Base-by-base conservation (phyloP, 2,888 invertebrate species). In the Parnassius apollo region DNA sequence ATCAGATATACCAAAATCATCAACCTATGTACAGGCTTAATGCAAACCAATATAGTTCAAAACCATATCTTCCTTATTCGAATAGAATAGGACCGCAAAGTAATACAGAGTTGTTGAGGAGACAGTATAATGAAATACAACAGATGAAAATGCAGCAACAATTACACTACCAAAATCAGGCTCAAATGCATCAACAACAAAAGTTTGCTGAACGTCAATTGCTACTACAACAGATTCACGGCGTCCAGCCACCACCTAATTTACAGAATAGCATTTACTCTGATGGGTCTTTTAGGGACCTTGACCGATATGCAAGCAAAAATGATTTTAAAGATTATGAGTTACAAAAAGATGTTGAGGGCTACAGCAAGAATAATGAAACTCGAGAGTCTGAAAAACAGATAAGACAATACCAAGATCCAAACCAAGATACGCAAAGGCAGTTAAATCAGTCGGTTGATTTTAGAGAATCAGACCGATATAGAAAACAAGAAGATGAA, bases 91-190 rank as follows among this genome's bases (percentile, higher is more conserved):
- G 91, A 69, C 83, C 90, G 35, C 89, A 91, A 65, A 94, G 94
- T 75, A 93, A 94, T 69, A 93, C 94, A 53, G 93, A 94, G 68
- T 70, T 94, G 68, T 78, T 94, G 70, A 87, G 93, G 69, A 88
- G 92, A 68, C 94, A 94, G 73, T 94, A 94, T 68, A 94, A 93
- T 71, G 94, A 94, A 78, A 84, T 94, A 69, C 94, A 94, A 73
- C 93, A 94, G 77, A 93, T 94, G 86, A 94, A 94, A 78, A 77
- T 94, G 69, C 93, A 94, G 70, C 93, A 93, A 49, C 94, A 94
- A 76, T 80, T 94, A 74, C 93, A 93, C 69, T 94, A 94, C 68
- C 94, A 94, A 69, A 94, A 92, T 70, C 94, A 94, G 74, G 94
- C 94, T 35, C 90, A 93, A 70, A 93, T 93, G 83, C 93, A 93